These are phyloP conservation scores for Geophilus truncorum DNA, from an alignment of 2,888 invertebrate species.

Conservation along the genomic window DNA sequence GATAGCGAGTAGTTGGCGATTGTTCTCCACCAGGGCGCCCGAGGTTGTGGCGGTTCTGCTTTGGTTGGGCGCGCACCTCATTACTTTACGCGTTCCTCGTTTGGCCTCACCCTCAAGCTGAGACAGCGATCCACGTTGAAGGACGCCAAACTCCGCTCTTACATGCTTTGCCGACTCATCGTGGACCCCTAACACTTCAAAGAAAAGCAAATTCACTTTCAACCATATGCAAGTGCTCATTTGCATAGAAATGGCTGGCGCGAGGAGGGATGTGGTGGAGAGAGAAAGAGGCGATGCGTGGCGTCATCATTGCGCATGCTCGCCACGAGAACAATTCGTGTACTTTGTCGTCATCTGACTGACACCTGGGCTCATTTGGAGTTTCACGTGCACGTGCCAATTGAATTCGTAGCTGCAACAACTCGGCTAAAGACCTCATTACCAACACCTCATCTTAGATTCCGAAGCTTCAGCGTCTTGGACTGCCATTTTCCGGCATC, in stretches of 20 bases:
- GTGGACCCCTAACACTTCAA: not conserved
- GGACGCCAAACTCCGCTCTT: not conserved
- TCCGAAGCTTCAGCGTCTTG: not conserved
- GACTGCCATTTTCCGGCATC: not conserved
- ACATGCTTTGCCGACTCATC: not conserved
- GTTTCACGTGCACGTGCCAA: not conserved
- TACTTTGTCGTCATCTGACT: not conserved
- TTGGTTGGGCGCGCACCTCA: not conserved
- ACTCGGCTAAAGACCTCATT: not conserved
- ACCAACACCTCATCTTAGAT: not conserved
- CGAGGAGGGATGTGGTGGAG: not conserved
- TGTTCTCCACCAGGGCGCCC: not conserved
- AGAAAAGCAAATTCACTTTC: constrained; percentile 10
- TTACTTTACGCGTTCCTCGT: not conserved
- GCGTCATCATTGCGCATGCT: not conserved
- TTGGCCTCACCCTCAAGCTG: not conserved
- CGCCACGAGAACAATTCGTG: not conserved
- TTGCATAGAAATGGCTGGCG: not conserved
- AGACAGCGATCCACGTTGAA: not conserved
- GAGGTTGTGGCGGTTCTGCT: not conserved
- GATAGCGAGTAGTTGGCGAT: not conserved
- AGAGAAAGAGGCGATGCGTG: not conserved
- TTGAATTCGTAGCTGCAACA: not conserved
- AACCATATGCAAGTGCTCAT: not conserved
- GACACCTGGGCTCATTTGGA: constrained; percentile 1